Percentiles rank a stretch among this genome's conserved stretches.
phyloP scores from a whole-genome alignment of 2,888 invertebrate genomes.

The Actias luna region DNA sequence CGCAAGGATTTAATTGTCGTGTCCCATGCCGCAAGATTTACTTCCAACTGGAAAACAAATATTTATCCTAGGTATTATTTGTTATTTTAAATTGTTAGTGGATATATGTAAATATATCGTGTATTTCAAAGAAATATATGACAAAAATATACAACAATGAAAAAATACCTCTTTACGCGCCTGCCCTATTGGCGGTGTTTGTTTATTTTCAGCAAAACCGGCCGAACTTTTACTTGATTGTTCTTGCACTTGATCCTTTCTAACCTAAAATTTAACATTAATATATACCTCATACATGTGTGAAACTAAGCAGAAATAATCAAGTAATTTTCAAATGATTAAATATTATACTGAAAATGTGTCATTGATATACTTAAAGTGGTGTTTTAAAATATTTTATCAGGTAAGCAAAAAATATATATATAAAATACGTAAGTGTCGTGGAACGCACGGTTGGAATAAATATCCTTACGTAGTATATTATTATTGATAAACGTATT shows the following conservation, averaged over 20 bases:
- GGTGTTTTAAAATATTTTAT: too few relatives aligned
- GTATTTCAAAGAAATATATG: background rate
- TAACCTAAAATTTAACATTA: conserved; percentile 25
- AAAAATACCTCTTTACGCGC: conserved; percentile 49
- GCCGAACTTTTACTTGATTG: conserved; percentile 16
- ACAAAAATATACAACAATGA: background rate
- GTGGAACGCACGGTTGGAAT: too few relatives aligned
- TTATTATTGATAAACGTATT: too few relatives aligned
- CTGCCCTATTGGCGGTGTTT: conserved; percentile 26
- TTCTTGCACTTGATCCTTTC: conserved; percentile 31
- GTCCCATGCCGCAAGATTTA: conserved; percentile 51
- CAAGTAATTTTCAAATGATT: background rate
- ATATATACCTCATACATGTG: background rate
- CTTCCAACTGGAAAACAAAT: conserved; percentile 45
- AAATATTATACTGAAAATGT: too few relatives aligned
- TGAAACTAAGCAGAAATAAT: background rate
- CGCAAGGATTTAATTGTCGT: conserved; percentile 54
- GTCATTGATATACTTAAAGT: too few relatives aligned
- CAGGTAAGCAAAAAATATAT: too few relatives aligned
- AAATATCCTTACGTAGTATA: too few relatives aligned
- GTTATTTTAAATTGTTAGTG: background rate
- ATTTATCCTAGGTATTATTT: background rate
- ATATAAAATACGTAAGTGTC: too few relatives aligned
- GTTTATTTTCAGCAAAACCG: conserved; percentile 17
- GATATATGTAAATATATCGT: background rate